Conservation (phyloP, 2,797 vertebrate genomes). For the Sebastes iracundus region DNA sequence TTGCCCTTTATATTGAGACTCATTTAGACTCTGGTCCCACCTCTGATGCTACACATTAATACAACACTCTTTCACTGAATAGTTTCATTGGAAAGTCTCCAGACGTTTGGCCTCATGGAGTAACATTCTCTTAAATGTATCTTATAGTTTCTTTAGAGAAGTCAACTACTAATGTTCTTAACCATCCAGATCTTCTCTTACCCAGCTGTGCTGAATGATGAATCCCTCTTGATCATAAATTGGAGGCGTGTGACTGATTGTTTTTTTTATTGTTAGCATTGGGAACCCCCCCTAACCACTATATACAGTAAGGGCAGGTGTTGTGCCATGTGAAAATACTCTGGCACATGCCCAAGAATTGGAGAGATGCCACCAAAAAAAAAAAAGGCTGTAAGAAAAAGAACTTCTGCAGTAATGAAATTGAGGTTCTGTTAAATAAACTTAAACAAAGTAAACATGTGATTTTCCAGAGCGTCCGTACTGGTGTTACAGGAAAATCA, state of each 20-base stretch:
- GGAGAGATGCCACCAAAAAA: background rate
- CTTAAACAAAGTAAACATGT: background rate
- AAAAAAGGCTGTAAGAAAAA: background rate
- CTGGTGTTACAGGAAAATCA: no score
- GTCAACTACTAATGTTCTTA: no score
- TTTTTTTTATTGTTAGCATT: no score
- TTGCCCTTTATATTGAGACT: background rate
- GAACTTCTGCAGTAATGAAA: background rate
- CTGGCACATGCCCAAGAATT: background rate
- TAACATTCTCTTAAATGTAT: background rate
- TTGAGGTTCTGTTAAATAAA: background rate
- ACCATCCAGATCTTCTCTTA: no score
- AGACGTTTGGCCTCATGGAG: background rate
- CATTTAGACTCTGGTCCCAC: background rate
- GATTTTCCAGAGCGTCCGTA: background rate
- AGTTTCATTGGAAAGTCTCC: background rate
- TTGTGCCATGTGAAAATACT: no score
- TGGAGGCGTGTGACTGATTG: no score
- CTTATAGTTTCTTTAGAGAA: background rate
- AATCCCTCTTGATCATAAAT: no score
- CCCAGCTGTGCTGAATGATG: no score
- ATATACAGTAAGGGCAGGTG: no score
- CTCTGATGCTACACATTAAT: background rate
- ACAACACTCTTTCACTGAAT: background rate
- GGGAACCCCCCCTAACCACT: no score